phyloP scores from a whole-genome alignment of 2,888 invertebrate species.

The Chaetogeoica ovagalla region DNA sequence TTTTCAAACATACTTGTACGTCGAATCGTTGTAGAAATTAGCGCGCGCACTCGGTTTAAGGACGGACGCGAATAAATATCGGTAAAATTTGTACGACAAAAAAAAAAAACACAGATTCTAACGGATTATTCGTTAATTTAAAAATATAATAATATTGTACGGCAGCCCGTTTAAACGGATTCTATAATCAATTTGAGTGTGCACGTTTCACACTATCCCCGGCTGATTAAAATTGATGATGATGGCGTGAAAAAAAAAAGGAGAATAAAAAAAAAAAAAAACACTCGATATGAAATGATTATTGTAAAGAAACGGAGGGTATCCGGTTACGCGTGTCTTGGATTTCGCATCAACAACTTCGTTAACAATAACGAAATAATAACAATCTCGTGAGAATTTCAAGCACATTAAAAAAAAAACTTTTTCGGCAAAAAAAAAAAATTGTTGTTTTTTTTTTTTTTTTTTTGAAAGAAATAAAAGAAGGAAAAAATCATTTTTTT shows the following conservation, averaged over 20 bases:
- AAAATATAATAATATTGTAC: not conserved
- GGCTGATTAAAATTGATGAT: conserved; percentile 53
- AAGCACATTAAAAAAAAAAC: conserved; percentile 34
- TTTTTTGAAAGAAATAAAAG: conserved; percentile 41
- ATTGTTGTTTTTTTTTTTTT: conserved; percentile 25
- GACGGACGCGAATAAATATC: too few relatives aligned
- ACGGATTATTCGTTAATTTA: too few relatives aligned
- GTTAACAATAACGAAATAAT: conserved; percentile 47
- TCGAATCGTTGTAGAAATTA: too few relatives aligned
- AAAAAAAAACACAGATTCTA: too few relatives aligned
- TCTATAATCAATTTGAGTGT: conserved; percentile 52
- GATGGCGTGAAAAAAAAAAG: conserved; percentile 28
- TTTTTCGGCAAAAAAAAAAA: conserved; percentile 41
- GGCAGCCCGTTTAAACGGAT: conserved; percentile 47
- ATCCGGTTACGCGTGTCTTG: conserved; percentile 52
- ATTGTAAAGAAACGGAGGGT: conserved; percentile 51
- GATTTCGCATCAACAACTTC: conserved; percentile 53
- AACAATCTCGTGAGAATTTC: conserved; percentile 52
- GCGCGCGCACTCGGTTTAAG: too few relatives aligned
- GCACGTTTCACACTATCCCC: conserved; percentile 47
- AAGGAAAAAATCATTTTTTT: conserved; percentile 41
- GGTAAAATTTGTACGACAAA: too few relatives aligned
- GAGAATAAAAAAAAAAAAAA: not conserved
- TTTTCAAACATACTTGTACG: too few relatives aligned
- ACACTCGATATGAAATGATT: conserved; percentile 34